Evolutionary conservation across 1,140 invertebrate genomes (phyloP).

Genomic region (Ephestia elutella): DNA sequence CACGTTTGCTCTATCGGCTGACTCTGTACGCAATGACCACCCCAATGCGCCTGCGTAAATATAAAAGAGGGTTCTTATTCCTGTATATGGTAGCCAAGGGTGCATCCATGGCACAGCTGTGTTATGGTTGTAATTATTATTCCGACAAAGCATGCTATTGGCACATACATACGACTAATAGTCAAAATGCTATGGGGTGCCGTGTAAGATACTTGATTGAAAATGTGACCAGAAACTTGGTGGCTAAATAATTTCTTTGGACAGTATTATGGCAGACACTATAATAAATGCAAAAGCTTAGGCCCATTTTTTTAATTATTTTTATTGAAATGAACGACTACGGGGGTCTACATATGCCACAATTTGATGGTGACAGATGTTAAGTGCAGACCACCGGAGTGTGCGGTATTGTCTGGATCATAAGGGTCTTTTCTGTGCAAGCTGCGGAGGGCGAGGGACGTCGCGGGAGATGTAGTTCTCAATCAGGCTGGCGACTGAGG

Average conservation of each 20-base stretch:
- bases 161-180: too few relatives aligned
- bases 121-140: slow-evolving; percentile 17
- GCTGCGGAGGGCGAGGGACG: slow-evolving; percentile 44
- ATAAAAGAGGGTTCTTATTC: slow-evolving; percentile 44
- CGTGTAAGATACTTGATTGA: too few relatives aligned
- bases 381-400: slow-evolving; percentile 4
- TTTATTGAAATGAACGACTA: neutral
- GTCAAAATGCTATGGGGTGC: too few relatives aligned
- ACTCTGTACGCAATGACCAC: slow-evolving; percentile 34
- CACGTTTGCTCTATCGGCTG: slow-evolving; percentile 40
- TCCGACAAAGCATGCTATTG: neutral
- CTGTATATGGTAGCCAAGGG: slow-evolving; percentile 44
- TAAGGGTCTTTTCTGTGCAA: slow-evolving; percentile 14
- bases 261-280: too few relatives aligned
- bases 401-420: neutral
- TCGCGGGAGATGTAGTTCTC: slow-evolving; percentile 67
- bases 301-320: neutral
- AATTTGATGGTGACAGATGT: neutral
- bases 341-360: neutral
- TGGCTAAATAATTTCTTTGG: too few relatives aligned
- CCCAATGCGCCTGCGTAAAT: slow-evolving; percentile 56
- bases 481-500: slow-evolving; percentile 66
- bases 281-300: too few relatives aligned
- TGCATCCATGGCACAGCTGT: slow-evolving; percentile 54
- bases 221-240: too few relatives aligned